Evolutionary conservation across 2,113 vertebrate species (phyloP).

Genomic region (Chaetorhynchus papuensis): DNA sequence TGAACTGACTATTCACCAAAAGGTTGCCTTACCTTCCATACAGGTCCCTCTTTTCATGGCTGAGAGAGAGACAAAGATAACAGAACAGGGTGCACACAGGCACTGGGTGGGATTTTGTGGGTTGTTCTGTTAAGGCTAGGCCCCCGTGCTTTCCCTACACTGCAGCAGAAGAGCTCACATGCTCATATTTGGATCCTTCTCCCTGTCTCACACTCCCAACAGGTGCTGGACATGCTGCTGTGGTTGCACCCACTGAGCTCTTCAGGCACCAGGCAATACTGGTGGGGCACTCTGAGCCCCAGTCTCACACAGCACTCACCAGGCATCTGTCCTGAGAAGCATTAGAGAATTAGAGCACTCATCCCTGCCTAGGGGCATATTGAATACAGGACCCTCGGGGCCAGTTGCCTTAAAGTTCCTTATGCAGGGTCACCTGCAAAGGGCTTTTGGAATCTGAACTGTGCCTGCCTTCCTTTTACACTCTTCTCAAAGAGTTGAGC

Average conservation of each 20-base stretch:
- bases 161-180: neutral
- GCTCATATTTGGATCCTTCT: neutral
- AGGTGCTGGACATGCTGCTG: neutral
- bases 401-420: neutral
- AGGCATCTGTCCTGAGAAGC: accelerated
- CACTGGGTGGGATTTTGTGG: neutral
- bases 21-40: neutral
- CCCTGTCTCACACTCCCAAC: neutral
- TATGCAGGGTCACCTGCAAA: neutral
- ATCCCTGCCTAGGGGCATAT: neutral
- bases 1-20: neutral
- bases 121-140: neutral
- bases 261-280: neutral
- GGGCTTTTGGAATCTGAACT: neutral
- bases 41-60: neutral
- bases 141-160: accelerated
- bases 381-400: accelerated
- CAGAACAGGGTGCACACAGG: neutral
- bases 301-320: neutral
- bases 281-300: neutral
- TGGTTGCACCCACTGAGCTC: neutral
- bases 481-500: neutral
- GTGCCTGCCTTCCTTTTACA: neutral
- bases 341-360: neutral
- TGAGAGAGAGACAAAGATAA: neutral